Evolutionary conservation across 2,113 vertebrate genomes (phyloP).

Genomic region (Salvelinus fontinalis): DNA sequence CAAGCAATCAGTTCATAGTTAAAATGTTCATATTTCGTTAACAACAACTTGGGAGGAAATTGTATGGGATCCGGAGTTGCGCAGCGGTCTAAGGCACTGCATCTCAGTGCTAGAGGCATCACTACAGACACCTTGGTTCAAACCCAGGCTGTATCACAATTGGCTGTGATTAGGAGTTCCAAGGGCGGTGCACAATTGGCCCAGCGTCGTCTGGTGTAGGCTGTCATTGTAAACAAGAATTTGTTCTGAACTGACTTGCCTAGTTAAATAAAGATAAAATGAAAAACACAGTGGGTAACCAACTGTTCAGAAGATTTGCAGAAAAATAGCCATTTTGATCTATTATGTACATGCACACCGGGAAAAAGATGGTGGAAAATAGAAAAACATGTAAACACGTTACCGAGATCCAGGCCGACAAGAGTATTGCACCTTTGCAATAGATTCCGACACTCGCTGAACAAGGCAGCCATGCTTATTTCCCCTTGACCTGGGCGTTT

Average conservation of each 20-base stretch:
- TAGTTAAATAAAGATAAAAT: no score
- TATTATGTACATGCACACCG: background rate
- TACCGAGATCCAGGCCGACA: conserved; percentile 69
- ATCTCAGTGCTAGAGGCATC: no score
- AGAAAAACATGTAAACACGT: conserved; percentile 46
- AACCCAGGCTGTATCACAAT: no score
- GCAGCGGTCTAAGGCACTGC: no score
- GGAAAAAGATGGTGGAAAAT: background rate
- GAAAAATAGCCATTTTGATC: background rate
- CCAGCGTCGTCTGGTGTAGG: no score
- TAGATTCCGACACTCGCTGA: conserved; percentile 66
- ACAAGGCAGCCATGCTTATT: conserved; percentile 74
- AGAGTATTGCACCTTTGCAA: conserved; percentile 64
- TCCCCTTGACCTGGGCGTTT: conserved; percentile 59
- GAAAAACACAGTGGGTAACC: background rate
- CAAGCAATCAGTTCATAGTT: background rate
- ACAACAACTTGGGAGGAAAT: background rate
- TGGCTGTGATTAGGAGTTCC: no score
- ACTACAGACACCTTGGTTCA: no score
- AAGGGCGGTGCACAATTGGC: no score
- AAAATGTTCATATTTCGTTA: background rate
- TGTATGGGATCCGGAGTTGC: background rate
- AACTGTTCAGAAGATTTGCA: background rate
- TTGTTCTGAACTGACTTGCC: no score
- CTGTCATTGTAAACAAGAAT: no score